Evolutionary conservation across 2,888 invertebrate species (phyloP), one percentile per base, ranked within the genome.

Genomic region (Petrolisthes manimaculis): DNA sequence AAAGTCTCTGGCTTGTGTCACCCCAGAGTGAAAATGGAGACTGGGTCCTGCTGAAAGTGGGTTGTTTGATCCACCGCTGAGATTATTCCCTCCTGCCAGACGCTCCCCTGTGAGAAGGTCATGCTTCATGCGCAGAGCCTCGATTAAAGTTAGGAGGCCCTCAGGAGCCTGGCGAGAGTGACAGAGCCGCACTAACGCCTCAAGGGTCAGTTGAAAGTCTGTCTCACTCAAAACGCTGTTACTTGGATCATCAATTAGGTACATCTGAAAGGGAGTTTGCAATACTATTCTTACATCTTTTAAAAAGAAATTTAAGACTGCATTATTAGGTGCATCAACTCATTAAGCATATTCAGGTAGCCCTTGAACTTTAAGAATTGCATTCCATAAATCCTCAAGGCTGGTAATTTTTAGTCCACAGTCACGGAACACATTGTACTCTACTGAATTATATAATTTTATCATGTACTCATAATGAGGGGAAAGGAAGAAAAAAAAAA

Each of bases 21-120:
- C 97, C 89, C 98, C 98, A 85, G 97, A 96, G 93, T 98, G 97
- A 92, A 98, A 97, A 93, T 98, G 97, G 53, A 97, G 96, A 4
- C 96, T 96, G 1, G 97, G 96, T 37, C 97, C 90, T 56, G 88
- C 86, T 55, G 86, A 77, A 12, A 85, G 71, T 8, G 67, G 74
- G 55, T 55, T 78, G 61, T 51, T 78, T 51, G 24, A 53, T 12
- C 54, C 69, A 18, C 82, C 83, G 77, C 85, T 80, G 75, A 81
- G 85, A 67, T 79, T 85, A 80, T 87, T 86, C 55, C 61, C 78
- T 12, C 87, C 84, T 3, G 86, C 75, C 61, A 87, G 53, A 51
- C 86, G 82, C 81, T 90, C 89, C 21, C 89, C 83, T 21, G 83
- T 81, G 79, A 90, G 21, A 5, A 90, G 56, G 92, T 97, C 97